Percentiles rank a stretch among this genome's conserved stretches.
Conservation (phyloP, 2,113 vertebrate genomes). For the Verasper variegatus region DNA sequence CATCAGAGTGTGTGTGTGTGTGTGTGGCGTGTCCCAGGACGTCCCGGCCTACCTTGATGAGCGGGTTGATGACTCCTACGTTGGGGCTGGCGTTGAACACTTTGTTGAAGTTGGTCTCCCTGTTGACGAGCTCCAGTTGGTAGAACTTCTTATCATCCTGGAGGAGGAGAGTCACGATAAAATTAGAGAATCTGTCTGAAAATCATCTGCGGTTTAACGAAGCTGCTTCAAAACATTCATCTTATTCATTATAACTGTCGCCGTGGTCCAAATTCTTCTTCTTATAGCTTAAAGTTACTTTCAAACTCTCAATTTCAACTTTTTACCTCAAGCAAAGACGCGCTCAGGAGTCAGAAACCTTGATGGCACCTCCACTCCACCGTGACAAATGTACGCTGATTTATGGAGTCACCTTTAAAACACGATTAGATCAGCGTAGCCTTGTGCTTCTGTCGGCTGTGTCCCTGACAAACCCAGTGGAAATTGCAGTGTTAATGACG, state of each 20-base stretch:
- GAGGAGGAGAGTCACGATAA: conserved; percentile 12
- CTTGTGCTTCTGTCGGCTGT: background rate
- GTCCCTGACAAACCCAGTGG: too few relatives aligned
- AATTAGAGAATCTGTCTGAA: too few relatives aligned
- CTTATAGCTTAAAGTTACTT: too few relatives aligned
- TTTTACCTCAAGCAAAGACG: too few relatives aligned
- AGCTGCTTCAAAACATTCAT: too few relatives aligned
- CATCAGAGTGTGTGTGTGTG: conserved; percentile 19
- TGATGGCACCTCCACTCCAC: background rate
- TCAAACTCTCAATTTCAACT: too few relatives aligned
- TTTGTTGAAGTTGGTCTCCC: conserved; percentile 99
- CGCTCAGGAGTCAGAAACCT: background rate
- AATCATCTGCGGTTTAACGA: too few relatives aligned
- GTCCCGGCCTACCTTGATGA: conserved; percentile 91
- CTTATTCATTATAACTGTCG: too few relatives aligned
- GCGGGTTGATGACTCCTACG: conserved; percentile 98
- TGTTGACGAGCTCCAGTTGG: conserved; percentile 98
- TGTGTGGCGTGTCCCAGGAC: background rate
- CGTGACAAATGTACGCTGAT: conserved; percentile 23
- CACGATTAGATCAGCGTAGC: background rate
- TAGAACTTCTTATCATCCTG: conserved; percentile 99
- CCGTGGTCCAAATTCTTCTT: too few relatives aligned
- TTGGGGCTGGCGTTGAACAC: conserved; percentile 97
- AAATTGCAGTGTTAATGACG: too few relatives aligned
- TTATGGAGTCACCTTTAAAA: conserved; percentile 37